Percentiles rank a stretch among this genome's conserved stretches.
Evolutionary conservation across 92 coral and sea anemone genomes (phyloP).

Genomic region (Heliopora coerulea): DNA sequence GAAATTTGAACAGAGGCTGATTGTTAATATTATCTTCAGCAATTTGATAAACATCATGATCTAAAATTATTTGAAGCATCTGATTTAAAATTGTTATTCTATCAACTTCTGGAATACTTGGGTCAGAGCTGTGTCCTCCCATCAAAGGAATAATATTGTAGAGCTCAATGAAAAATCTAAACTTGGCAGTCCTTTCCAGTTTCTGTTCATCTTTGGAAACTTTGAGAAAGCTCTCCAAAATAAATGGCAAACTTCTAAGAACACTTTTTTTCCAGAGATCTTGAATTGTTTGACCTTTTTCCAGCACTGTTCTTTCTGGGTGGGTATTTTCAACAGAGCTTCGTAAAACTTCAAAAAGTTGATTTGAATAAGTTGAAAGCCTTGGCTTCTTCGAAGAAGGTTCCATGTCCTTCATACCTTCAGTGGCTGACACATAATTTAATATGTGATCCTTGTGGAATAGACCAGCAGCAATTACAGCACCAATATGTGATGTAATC

Average conservation of each 20-base stretch:
- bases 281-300: background rate
- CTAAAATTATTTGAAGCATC: slow-evolving; percentile 25
- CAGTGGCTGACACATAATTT: background rate
- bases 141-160: background rate
- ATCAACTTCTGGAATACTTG: background rate
- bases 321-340: background rate
- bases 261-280: background rate
- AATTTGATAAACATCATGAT: slow-evolving; percentile 33
- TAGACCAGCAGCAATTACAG: slow-evolving; percentile 10
- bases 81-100: slow-evolving; percentile 14
- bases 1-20: slow-evolving; percentile 15
- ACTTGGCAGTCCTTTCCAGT: slow-evolving; percentile 10
- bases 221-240: slow-evolving; percentile 28
- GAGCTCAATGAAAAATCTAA: slow-evolving; percentile 25
- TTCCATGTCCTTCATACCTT: background rate
- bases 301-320: background rate
- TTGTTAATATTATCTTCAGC: slow-evolving; percentile 24
- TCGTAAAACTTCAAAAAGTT: slow-evolving; percentile 22
- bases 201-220: slow-evolving; percentile 5
- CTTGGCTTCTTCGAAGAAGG: slow-evolving; percentile 26
- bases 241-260: slow-evolving; percentile 17
- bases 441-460: slow-evolving; percentile 26
- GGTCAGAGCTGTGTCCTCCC: background rate
- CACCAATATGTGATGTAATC: slow-evolving; percentile 9
- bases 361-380: background rate